Percentiles rank a stretch among this genome's conserved stretches.
Conservation (phyloP, 1,140 invertebrate species). For the Coptotermes formosanus region DNA sequence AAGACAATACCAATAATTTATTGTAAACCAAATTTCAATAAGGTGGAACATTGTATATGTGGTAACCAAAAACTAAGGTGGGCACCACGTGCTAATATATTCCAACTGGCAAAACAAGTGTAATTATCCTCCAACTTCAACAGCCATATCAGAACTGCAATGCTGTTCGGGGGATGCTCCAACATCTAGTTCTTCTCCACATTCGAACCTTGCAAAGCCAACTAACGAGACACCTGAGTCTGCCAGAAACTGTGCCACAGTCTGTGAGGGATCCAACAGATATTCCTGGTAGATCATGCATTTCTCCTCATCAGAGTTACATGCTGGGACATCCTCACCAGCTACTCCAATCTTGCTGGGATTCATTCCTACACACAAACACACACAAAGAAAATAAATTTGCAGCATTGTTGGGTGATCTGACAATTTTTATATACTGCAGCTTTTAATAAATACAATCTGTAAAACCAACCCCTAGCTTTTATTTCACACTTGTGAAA, state of each 20-base stretch:
- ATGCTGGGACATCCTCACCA: conserved; percentile 58
- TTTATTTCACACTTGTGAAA: no score
- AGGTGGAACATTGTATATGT: neutral
- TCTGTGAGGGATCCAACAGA: conserved; percentile 71
- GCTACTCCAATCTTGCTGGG: conserved; percentile 73
- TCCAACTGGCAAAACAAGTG: neutral
- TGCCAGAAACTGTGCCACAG: conserved; percentile 70
- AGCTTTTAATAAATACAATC: no score
- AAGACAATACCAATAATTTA: neutral
- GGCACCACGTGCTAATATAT: no score
- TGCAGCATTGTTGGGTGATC: no score
- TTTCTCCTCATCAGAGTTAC: conserved; percentile 67
- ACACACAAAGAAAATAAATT: conserved; percentile 22
- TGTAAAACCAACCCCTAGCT: no score
- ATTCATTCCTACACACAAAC: conserved; percentile 68
- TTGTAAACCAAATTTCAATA: neutral
- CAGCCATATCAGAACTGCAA: conserved; percentile 14
- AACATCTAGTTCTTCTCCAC: conserved; percentile 50
- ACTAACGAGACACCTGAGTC: conserved; percentile 66
- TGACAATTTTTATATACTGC: no score
- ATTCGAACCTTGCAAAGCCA: conserved; percentile 82
- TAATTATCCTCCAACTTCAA: conserved; percentile 28
- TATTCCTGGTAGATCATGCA: conserved; percentile 84
- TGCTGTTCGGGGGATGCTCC: conserved; percentile 29
- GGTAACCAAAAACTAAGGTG: no score